Conservation (phyloP, 1,140 invertebrate species). For the Radopholus similis region DNA sequence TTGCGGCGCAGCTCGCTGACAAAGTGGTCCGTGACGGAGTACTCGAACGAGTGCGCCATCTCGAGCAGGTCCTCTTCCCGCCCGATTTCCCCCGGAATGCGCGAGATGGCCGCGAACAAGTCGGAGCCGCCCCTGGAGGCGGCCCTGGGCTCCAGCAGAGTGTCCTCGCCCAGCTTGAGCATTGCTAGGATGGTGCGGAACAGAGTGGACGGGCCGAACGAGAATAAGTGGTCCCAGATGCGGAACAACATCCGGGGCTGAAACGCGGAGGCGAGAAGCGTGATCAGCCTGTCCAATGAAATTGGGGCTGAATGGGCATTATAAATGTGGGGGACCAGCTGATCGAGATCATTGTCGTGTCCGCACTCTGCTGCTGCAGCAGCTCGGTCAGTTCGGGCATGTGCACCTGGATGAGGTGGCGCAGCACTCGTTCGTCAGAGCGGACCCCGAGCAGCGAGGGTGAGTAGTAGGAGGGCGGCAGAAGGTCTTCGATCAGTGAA, state of each 20-base stretch:
- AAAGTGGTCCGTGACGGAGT: constrained; percentile 51
- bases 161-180: constrained; percentile 55
- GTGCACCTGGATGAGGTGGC: constrained; percentile 77
- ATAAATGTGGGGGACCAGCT: constrained; percentile 70
- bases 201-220: constrained; percentile 84
- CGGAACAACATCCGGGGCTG: constrained; percentile 89
- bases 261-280: constrained; percentile 94
- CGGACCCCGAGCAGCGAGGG: constrained; percentile 78
- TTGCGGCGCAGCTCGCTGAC: constrained; percentile 53
- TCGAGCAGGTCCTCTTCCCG: constrained; percentile 62
- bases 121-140: constrained; percentile 27
- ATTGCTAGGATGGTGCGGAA: constrained; percentile 70
- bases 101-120: constrained; percentile 45
- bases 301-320: neutral
- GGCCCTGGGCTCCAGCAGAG: constrained; percentile 26
- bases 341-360: constrained; percentile 88
- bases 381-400: constrained; percentile 82
- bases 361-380: constrained; percentile 80
- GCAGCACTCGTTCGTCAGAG: constrained; percentile 86
- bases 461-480: constrained; percentile 95
- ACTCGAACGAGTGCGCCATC: constrained; percentile 61
- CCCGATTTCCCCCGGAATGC: constrained; percentile 42
- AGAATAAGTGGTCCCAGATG: constrained; percentile 94
- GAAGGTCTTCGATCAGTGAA: constrained; percentile 90
- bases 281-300: constrained; percentile 71